Conservation (phyloP, 2,888 invertebrate genomes). For the Papilio elwesi region DNA sequence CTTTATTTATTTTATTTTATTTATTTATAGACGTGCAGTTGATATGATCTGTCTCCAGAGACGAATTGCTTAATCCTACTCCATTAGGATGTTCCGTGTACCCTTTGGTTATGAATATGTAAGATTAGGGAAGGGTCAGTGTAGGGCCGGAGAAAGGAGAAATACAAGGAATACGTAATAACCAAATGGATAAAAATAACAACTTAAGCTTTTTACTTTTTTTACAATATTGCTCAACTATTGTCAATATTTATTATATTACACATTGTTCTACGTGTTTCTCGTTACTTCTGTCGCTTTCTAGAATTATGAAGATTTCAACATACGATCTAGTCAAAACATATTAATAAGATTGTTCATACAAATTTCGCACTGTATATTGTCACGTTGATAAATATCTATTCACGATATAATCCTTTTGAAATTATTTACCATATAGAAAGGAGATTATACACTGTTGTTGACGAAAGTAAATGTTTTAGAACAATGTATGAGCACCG, state of each 20-base stretch:
- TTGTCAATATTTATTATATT: too few species aligned
- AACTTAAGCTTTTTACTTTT: background rate
- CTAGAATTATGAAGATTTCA: too few species aligned
- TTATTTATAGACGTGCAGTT: constrained; percentile 14
- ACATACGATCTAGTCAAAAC: too few species aligned
- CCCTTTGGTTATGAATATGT: constrained; percentile 40
- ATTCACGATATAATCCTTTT: too few species aligned
- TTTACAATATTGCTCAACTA: background rate
- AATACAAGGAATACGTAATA: constrained; percentile 29
- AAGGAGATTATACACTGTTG: too few species aligned
- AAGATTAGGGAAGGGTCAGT: constrained; percentile 36
- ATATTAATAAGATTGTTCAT: too few species aligned
- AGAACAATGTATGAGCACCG: constrained; percentile 26
- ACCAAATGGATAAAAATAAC: constrained; percentile 26
- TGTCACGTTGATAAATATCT: too few species aligned
- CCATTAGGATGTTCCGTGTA: constrained; percentile 35
- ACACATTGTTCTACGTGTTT: too few species aligned
- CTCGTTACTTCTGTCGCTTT: too few species aligned
- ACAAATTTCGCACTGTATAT: too few species aligned
- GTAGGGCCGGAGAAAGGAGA: constrained; percentile 18
- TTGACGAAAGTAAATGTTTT: background rate
- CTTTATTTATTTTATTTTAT: too few species aligned
- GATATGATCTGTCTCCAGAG: constrained; percentile 17
- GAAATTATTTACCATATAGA: too few species aligned
- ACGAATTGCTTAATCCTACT: constrained; percentile 38